Evolutionary conservation across 2,113 vertebrate genomes (phyloP).

Genomic region (Psammodynastes pulverulentus): DNA sequence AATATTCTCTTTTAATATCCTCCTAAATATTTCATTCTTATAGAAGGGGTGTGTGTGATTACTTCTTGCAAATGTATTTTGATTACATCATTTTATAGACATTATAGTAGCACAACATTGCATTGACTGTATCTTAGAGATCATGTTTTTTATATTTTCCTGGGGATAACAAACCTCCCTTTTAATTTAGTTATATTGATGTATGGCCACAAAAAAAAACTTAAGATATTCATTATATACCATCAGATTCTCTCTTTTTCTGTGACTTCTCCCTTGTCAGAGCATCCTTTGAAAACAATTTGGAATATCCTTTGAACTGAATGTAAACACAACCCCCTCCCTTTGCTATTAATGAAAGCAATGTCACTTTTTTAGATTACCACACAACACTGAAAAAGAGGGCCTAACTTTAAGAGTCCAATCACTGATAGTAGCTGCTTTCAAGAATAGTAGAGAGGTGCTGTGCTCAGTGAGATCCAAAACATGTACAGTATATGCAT

Average conservation of each 20-base stretch:
- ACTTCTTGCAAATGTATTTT: too few relatives aligned
- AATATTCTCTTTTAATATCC: too few relatives aligned
- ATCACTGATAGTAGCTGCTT: not conserved
- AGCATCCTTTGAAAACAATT: not conserved
- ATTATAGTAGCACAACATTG: not conserved
- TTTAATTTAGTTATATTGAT: not conserved
- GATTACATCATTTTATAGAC: not conserved
- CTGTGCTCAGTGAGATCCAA: not conserved
- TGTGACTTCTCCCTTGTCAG: not conserved
- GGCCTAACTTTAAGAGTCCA: not conserved
- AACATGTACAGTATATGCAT: not conserved
- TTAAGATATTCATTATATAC: not conserved
- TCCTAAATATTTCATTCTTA: too few relatives aligned
- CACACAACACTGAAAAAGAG: not conserved
- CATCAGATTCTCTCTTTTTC: not conserved
- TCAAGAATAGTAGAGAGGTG: not conserved
- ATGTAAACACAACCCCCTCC: not conserved
- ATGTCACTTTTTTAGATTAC: not conserved
- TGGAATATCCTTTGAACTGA: not conserved
- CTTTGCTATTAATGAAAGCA: not conserved
- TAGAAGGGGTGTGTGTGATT: too few relatives aligned
- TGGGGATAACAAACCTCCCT: not conserved
- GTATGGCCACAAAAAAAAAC: not conserved
- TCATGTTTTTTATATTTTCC: not conserved
- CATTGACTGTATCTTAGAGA: not conserved